A percentile compares a stretch with the other conserved stretches of the same genome.
phyloP scores from a whole-genome alignment of 2,113 vertebrate genomes.

The Ageneiosus marmoratus region DNA sequence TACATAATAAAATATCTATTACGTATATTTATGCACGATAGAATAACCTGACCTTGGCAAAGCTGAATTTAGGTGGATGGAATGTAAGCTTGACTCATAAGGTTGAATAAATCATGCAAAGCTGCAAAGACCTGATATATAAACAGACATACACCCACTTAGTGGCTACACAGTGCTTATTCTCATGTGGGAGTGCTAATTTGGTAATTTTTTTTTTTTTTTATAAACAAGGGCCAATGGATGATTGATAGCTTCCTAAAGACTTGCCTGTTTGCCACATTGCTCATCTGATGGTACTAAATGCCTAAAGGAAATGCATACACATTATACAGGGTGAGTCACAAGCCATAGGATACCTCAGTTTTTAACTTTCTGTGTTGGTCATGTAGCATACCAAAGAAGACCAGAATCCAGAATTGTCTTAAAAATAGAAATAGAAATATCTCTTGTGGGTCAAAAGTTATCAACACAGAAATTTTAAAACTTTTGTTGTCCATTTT shows the following conservation, averaged over 20 bases:
- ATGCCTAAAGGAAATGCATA: not conserved
- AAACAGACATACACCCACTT: conserved; percentile 23
- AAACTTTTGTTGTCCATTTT: too few species aligned
- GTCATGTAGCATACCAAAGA: too few species aligned
- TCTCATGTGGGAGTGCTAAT: conserved; percentile 3
- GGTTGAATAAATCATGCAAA: conserved; percentile 1
- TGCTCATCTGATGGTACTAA: not conserved
- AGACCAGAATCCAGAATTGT: too few species aligned
- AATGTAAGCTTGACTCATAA: not conserved
- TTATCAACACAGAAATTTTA: too few species aligned
- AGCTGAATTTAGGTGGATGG: conserved; percentile 56
- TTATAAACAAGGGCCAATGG: not conserved
- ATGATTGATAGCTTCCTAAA: conserved; percentile 1
- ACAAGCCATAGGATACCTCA: too few species aligned
- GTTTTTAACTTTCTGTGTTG: too few species aligned
- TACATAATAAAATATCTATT: conserved; percentile 52
- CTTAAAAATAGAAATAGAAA: too few species aligned
- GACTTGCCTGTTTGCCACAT: not conserved
- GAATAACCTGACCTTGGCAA: conserved; percentile 64
- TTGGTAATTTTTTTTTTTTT: conserved; percentile 12
- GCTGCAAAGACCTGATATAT: conserved; percentile 12
- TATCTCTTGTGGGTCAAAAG: too few species aligned
- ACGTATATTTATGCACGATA: conserved; percentile 54
- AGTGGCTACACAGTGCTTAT: not conserved
- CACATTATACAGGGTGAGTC: too few species aligned